phyloP scores from a whole-genome alignment of 2,113 vertebrate species.

The Nothocercus nigrocapillus region DNA sequence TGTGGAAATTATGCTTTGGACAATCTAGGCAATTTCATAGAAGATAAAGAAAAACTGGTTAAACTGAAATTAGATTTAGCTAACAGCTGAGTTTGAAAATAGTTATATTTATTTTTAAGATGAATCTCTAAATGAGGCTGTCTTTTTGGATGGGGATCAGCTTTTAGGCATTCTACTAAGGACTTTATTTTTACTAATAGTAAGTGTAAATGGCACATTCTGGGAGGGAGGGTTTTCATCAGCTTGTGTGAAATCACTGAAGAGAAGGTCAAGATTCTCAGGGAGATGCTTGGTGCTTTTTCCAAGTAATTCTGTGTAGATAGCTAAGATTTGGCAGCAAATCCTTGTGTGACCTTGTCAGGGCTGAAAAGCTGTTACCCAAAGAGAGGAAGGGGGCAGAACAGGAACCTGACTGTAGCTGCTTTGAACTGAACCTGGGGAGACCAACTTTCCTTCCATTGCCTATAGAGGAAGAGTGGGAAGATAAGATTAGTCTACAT shows the following conservation, averaged over 20 bases:
- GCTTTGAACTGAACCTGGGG: background rate
- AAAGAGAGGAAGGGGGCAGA: background rate
- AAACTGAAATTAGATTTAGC: background rate
- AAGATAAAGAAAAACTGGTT: constrained; percentile 10
- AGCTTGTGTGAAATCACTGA: background rate
- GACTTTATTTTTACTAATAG: background rate
- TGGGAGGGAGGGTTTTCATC: background rate
- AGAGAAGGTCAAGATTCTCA: background rate
- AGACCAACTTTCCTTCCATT: background rate
- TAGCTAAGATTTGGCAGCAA: background rate
- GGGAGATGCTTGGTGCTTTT: background rate
- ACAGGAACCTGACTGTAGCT: background rate
- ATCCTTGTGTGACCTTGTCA: background rate
- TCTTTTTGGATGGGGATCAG: background rate
- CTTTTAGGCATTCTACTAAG: background rate
- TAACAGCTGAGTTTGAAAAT: background rate
- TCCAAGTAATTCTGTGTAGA: background rate
- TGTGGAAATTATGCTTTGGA: constrained; percentile 5
- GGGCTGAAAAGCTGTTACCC: background rate
- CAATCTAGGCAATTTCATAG: constrained; percentile 6
- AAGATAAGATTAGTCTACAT: background rate
- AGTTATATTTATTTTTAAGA: background rate
- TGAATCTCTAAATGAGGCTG: background rate
- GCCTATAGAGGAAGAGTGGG: background rate
- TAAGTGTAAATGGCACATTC: background rate